A percentile compares a stretch with the other conserved stretches of the same genome.
Conservation (phyloP, 2,113 vertebrate genomes). For the Peromyscus californicus region DNA sequence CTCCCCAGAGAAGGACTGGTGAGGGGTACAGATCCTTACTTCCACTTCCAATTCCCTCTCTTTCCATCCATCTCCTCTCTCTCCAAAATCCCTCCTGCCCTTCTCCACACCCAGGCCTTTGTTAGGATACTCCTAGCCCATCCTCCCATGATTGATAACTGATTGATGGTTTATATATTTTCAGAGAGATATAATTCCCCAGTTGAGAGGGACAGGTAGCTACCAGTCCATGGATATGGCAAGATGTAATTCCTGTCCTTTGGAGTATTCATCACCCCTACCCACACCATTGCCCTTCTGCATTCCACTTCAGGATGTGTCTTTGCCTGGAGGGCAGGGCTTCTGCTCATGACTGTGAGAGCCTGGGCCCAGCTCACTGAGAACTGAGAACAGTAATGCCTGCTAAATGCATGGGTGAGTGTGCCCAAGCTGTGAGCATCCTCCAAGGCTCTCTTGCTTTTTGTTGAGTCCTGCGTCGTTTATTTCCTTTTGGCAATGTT, state of each 20-base stretch:
- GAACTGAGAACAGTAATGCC: rapidly evolving
- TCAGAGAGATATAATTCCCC: neutral
- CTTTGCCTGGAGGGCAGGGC: neutral
- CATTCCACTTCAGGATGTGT: neutral
- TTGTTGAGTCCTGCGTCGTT: neutral
- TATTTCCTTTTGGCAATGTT: neutral
- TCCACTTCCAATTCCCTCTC: neutral
- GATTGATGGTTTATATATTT: neutral
- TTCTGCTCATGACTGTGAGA: neutral
- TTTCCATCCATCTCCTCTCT: neutral
- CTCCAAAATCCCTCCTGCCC: neutral
- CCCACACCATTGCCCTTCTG: neutral
- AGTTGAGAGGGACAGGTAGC: rapidly evolving
- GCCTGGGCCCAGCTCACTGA: neutral
- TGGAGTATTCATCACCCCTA: too few relatives aligned
- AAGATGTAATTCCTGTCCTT: neutral
- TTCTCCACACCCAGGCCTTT: neutral
- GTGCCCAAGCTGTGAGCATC: rapidly evolving
- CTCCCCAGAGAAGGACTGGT: neutral
- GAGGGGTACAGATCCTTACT: neutral
- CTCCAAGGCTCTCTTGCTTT: neutral
- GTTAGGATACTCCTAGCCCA: neutral
- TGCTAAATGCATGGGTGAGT: neutral
- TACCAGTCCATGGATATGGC: rapidly evolving
- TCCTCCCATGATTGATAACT: rapidly evolving